These are phyloP conservation scores for Acronicta alni DNA, from an alignment of 2,888 invertebrate genomes.

Conservation along the genomic window DNA sequence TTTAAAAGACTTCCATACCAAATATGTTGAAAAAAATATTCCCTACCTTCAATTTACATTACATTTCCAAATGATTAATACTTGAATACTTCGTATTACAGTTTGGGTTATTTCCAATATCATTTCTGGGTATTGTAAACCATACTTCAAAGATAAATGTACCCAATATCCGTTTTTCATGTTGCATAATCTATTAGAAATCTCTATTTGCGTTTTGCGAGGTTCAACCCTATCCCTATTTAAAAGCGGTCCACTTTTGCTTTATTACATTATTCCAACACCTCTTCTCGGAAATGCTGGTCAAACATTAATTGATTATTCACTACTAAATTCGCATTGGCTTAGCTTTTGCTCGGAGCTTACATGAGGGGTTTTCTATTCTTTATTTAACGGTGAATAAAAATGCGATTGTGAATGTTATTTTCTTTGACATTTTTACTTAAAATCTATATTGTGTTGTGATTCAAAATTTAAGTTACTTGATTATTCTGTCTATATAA, in stretches of 20 bases:
- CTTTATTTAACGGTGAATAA: not conserved
- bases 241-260: constrained; percentile 42
- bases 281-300: constrained; percentile 27
- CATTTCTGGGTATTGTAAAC: constrained; percentile 8
- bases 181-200: constrained; percentile 27
- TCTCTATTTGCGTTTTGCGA: constrained; percentile 23
- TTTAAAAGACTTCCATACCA: too few relatives aligned
- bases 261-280: constrained; percentile 48
- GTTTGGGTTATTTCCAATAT: constrained; percentile 13
- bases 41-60: too few relatives aligned
- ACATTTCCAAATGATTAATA: too few relatives aligned
- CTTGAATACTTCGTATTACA: too few relatives aligned
- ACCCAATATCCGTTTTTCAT: constrained; percentile 23
- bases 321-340: constrained; percentile 21
- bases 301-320: constrained; percentile 54
- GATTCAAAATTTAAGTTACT: too few relatives aligned
- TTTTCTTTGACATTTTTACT: too few relatives aligned
- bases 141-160: constrained; percentile 28
- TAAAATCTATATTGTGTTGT: too few relatives aligned
- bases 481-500: too few relatives aligned
- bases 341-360: constrained; percentile 22
- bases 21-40: too few relatives aligned
- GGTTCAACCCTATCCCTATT: constrained; percentile 43
- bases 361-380: not conserved
- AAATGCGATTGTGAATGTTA: too few relatives aligned